phyloP scores from a whole-genome alignment of 2,797 vertebrate genomes.

The Sebastes umbrosus region DNA sequence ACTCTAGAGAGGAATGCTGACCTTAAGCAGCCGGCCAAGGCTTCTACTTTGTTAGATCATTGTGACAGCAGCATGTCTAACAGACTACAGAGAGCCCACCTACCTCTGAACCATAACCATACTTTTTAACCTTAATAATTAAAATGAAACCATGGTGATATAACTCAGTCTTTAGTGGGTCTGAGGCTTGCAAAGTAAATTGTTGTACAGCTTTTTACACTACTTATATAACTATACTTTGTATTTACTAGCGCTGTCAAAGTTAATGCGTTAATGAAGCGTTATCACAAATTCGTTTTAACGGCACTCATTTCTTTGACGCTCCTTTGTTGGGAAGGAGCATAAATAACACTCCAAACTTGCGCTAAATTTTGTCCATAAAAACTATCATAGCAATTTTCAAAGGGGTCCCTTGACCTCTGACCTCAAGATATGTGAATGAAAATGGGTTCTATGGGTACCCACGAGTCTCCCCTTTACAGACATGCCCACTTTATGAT shows the following conservation, averaged over 20 bases:
- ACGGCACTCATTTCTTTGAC: too few relatives aligned
- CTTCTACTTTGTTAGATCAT: neutral
- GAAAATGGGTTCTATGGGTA: too few relatives aligned
- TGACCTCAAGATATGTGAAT: too few relatives aligned
- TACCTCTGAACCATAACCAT: neutral
- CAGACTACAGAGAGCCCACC: neutral
- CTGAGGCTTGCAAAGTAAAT: neutral
- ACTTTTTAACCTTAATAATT: neutral
- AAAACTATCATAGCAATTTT: too few relatives aligned
- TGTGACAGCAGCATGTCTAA: neutral
- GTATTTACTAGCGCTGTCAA: too few relatives aligned
- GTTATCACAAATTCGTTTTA: too few relatives aligned
- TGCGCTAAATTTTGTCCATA: accelerated
- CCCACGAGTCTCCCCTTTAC: too few relatives aligned
- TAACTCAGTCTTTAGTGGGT: neutral
- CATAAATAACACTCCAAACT: accelerated
- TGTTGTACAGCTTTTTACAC: neutral
- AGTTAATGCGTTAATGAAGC: too few relatives aligned
- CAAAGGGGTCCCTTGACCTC: too few relatives aligned
- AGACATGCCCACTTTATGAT: too few relatives aligned
- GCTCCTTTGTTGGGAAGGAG: too few relatives aligned
- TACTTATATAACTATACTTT: neutral
- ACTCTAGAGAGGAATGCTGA: neutral
- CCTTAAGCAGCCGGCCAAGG: neutral
- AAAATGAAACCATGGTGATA: neutral